A percentile compares a stretch with the other conserved stretches of the same genome.
These are phyloP conservation scores for Hydraecia micacea DNA, from an alignment of 2,888 invertebrate genomes.

Conservation along the genomic window DNA sequence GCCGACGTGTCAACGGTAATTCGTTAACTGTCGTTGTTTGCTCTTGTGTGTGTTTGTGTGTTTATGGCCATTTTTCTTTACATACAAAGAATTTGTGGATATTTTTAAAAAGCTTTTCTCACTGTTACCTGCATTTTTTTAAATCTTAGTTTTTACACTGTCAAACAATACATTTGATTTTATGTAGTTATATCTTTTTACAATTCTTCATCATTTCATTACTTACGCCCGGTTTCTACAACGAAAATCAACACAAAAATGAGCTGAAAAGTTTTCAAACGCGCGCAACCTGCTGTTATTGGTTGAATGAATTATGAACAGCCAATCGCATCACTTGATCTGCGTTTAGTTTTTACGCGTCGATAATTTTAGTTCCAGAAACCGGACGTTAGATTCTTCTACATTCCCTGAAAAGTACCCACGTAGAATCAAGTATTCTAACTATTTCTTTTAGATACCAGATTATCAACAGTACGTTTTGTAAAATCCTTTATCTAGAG, in stretches of 20 bases:
- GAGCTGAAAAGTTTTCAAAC: too few relatives aligned
- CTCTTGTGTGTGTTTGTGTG: slow-evolving; percentile 79
- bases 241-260: not conserved
- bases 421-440: slow-evolving; percentile 40
- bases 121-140: not conserved
- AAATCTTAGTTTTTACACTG: slow-evolving; percentile 16
- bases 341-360: not conserved
- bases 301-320: not conserved
- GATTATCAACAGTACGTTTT: slow-evolving; percentile 61
- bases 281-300: not conserved
- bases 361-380: not conserved
- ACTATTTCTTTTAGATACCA: slow-evolving; percentile 64
- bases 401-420: not conserved
- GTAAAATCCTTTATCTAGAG: slow-evolving; percentile 36
- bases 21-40: slow-evolving; percentile 73
- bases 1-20: slow-evolving; percentile 88
- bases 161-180: not conserved
- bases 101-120: slow-evolving; percentile 54
- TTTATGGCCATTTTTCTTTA: slow-evolving; percentile 64
- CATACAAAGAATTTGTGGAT: slow-evolving; percentile 61
- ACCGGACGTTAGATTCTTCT: not conserved
- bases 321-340: not conserved
- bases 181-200: not conserved
- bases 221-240: not conserved
- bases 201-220: not conserved